phyloP scores from a whole-genome alignment of 2,888 invertebrate species.

The Onthophagus sagittarius region DNA sequence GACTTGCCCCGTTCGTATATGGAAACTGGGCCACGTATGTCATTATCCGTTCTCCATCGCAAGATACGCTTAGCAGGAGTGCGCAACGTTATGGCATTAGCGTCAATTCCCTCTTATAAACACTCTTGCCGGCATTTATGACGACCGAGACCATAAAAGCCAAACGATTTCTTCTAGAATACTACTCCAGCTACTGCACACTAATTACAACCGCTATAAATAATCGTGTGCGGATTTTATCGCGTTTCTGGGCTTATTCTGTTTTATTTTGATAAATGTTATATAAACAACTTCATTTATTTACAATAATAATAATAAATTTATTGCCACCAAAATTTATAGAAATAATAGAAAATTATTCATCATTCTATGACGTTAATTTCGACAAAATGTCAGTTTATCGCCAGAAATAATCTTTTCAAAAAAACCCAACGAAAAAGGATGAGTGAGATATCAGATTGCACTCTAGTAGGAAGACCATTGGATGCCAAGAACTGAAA shows the following conservation, averaged over 20 bases:
- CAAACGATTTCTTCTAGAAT: not conserved
- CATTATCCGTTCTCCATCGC: slow-evolving; percentile 7
- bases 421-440: too few species aligned
- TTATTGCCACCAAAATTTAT: too few species aligned
- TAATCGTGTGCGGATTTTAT: not conserved
- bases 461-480: too few species aligned
- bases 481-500: too few species aligned
- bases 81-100: not conserved
- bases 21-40: slow-evolving; percentile 12
- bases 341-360: too few species aligned
- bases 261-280: not conserved
- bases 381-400: too few species aligned
- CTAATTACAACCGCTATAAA: not conserved
- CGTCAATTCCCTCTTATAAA: not conserved
- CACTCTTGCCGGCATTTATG: not conserved
- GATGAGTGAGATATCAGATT: too few species aligned
- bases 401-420: too few species aligned
- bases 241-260: not conserved
- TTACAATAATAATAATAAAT: too few species aligned
- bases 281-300: not conserved
- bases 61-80: not conserved
- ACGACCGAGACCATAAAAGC: not conserved
- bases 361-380: too few species aligned
- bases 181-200: not conserved
- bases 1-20: slow-evolving; percentile 3